These are phyloP conservation scores for Indicator indicator DNA, from an alignment of 2,113 vertebrate genomes.

Conservation along the genomic window DNA sequence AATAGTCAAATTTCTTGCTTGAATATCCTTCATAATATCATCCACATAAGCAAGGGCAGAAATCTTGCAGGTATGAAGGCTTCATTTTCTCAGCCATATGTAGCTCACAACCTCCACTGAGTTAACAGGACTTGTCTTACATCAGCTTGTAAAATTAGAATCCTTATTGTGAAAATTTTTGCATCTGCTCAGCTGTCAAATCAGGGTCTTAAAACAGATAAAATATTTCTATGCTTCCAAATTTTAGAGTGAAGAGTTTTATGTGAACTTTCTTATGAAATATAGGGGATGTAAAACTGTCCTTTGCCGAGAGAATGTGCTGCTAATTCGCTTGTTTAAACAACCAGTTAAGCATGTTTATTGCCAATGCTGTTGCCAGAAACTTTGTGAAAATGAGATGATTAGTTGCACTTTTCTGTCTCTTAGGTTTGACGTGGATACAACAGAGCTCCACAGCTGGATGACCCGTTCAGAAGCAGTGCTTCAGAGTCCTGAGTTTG, in stretches of 20 bases:
- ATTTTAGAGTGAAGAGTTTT: neutral
- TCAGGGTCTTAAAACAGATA: neutral
- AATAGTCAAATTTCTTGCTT: neutral
- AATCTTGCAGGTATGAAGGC: neutral
- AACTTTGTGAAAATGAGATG: neutral
- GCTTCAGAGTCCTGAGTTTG: slow-evolving; percentile 93
- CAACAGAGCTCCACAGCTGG: slow-evolving; percentile 97
- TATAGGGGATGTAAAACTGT: neutral
- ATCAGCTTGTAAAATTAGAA: neutral
- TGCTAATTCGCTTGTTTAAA: neutral
- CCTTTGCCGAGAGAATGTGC: neutral
- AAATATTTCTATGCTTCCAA: neutral
- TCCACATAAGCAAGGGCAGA: neutral
- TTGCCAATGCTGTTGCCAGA: neutral
- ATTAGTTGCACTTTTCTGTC: neutral
- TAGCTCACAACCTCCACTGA: neutral
- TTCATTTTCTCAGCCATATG: neutral
- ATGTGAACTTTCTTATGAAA: neutral
- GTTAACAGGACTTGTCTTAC: neutral
- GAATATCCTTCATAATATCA: neutral
- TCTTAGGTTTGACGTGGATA: slow-evolving; percentile 92
- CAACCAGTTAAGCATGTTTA: neutral
- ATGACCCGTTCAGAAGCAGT: slow-evolving; percentile 96
- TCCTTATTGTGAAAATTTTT: neutral
- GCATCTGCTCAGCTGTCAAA: neutral